These are phyloP conservation scores for Manacus vitellinus DNA, from an alignment of 2,113 vertebrate species.

Conservation along the genomic window DNA sequence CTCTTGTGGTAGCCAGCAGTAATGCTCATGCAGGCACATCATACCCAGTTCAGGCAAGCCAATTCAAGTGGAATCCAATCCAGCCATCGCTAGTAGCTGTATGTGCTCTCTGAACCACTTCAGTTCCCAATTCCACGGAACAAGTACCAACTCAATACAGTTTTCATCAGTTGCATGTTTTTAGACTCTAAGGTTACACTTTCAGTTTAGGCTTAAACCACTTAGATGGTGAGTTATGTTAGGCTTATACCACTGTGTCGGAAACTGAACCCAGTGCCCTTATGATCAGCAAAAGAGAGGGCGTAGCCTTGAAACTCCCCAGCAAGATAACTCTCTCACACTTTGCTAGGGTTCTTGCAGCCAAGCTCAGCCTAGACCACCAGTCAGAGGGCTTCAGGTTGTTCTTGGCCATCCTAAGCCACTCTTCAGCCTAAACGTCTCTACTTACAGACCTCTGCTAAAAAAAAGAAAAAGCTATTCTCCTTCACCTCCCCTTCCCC, in stretches of 20 bases:
- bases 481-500: neutral
- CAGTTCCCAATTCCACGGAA: neutral
- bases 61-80: neutral
- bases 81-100: neutral
- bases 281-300: neutral
- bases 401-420: neutral
- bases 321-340: neutral
- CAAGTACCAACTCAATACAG: neutral
- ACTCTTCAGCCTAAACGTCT: neutral
- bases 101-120: neutral
- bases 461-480: neutral
- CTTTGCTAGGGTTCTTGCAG: neutral
- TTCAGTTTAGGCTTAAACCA: neutral
- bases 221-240: neutral
- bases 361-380: rapidly evolving
- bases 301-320: neutral
- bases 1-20: neutral
- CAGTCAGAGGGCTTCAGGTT: neutral
- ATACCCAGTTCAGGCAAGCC: neutral
- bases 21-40: neutral
- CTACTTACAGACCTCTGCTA: neutral
- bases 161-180: neutral
- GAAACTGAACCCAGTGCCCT: neutral
- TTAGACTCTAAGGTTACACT: neutral
- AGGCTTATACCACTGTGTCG: neutral